Conservation (phyloP, 1,140 invertebrate species). For the Drosophila nigrodunni region DNA sequence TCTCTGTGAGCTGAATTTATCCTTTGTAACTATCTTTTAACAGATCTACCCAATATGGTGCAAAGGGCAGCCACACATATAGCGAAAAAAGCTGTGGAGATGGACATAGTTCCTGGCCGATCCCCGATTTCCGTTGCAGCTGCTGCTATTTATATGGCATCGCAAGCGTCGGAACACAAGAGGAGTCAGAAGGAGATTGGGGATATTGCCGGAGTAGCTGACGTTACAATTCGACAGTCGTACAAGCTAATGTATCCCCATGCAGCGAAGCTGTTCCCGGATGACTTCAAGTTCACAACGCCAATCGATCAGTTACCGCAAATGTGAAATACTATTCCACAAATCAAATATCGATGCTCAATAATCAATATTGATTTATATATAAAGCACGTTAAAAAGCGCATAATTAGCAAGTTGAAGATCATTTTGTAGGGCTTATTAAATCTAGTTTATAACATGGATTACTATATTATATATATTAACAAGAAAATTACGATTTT, state of each 20-base stretch:
- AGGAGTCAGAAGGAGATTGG: slow-evolving; percentile 99
- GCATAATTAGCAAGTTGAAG: slow-evolving; percentile 17
- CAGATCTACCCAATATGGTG: slow-evolving; percentile 93
- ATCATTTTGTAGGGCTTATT: slow-evolving; percentile 21
- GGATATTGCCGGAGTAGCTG: slow-evolving; percentile 99
- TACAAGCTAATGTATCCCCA: slow-evolving; percentile 99
- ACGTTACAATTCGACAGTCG: slow-evolving; percentile 98
- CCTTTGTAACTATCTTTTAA: neutral
- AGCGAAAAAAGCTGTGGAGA: slow-evolving; percentile 97
- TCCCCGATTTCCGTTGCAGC: slow-evolving; percentile 99
- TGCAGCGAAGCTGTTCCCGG: slow-evolving; percentile 96
- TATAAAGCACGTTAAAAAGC: slow-evolving; percentile 15
- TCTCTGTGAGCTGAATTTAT: neutral
- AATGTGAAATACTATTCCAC: slow-evolving; percentile 86
- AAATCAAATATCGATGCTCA: slow-evolving; percentile 54
- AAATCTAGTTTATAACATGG: slow-evolving; percentile 33
- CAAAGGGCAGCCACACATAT: slow-evolving; percentile 98
- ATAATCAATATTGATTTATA: slow-evolving; percentile 27
- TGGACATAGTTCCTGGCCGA: slow-evolving; percentile 99
- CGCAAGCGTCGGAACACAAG: slow-evolving; percentile 97
- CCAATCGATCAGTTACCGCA: slow-evolving; percentile 97
- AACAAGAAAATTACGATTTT: slow-evolving; percentile 65
- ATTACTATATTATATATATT: slow-evolving; percentile 56
- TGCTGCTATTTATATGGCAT: slow-evolving; percentile 99
- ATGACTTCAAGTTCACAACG: slow-evolving; percentile 97